phyloP scores from a whole-genome alignment of 2,113 vertebrate species.

The Meles meles region DNA sequence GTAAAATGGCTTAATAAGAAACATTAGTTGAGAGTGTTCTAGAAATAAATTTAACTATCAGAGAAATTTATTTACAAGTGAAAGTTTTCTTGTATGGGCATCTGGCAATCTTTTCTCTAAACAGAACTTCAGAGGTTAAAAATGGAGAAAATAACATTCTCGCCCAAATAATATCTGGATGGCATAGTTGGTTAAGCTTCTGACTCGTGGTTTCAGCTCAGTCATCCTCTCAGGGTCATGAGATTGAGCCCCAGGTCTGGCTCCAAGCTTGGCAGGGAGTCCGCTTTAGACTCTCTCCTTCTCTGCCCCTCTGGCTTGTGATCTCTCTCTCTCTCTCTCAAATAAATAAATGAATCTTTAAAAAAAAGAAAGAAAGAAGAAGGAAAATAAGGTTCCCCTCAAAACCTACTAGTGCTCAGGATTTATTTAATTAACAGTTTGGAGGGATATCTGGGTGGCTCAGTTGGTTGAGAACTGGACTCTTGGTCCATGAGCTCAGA shows the following conservation, averaged over 20 bases:
- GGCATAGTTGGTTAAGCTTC: neutral
- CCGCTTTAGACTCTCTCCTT: neutral
- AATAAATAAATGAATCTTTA: neutral
- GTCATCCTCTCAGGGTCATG: neutral
- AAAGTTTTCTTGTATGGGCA: neutral
- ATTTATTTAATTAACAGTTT: constrained; percentile 9
- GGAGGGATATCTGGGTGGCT: neutral
- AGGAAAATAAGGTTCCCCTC: neutral
- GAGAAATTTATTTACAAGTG: neutral
- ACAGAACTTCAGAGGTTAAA: neutral
- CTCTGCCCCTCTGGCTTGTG: neutral
- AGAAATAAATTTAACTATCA: neutral
- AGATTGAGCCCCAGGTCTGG: neutral
- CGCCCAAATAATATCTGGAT: neutral
- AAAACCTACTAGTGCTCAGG: neutral
- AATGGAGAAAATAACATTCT: neutral
- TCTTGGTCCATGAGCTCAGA: neutral
- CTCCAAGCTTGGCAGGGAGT: neutral
- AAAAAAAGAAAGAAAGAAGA: neutral
- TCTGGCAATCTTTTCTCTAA: neutral
- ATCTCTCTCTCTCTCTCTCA: neutral
- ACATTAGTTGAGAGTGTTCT: neutral
- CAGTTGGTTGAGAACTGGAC: neutral
- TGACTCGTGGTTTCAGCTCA: neutral
- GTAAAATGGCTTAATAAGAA: neutral